Base-by-base conservation (phyloP, 2,797 vertebrate genomes). In the Leuciscus waleckii region DNA sequence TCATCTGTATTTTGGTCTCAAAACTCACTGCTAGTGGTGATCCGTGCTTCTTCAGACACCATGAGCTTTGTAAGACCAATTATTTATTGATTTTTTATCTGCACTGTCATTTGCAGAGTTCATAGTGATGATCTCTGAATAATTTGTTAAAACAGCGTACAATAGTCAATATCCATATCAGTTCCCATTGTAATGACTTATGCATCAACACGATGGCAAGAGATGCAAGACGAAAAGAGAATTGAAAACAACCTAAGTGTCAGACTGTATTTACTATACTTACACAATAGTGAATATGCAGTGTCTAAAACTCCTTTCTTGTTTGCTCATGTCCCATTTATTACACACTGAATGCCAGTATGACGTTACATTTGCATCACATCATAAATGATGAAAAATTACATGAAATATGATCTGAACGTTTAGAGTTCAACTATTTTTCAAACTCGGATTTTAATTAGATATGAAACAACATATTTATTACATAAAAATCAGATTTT, bases 1-100 rank as follows among this genome's bases (percentile, higher is more conserved):
- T 69, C 49, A 54, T 23, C 37, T 46, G 26, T 51, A 80, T 80
- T 85, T 80, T 35, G 7, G 10, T 80, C 23, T 26, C 23, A 70
- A 56, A 17, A 37, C 46, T 39, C 21, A 81, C 46, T 39, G 46
- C 14, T 81, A 35, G 19, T 37, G 69, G 26, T 73, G 26, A 46
- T 43, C 39, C 58, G 23, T 54, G 29, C 23, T 26, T 17, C 16
- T 29, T 16, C 23, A 61, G 23, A 61, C 56, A 26, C 10, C 10
- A 13, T 13, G 56, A 61, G 56, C 10, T 61, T 26, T 26, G 56
- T 26, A 61, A 61, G 37, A 61, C 35, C 54, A 26, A 51, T 76
- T 0, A 0, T 23, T 37, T 26, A 2, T 29, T 65, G 1, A 2
- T 17, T 67, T 67, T 76, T 16, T 11, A 56, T 56, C 11, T n/a